Conservation (phyloP, 2,113 vertebrate species). For the Phylloscopus trochilus region DNA sequence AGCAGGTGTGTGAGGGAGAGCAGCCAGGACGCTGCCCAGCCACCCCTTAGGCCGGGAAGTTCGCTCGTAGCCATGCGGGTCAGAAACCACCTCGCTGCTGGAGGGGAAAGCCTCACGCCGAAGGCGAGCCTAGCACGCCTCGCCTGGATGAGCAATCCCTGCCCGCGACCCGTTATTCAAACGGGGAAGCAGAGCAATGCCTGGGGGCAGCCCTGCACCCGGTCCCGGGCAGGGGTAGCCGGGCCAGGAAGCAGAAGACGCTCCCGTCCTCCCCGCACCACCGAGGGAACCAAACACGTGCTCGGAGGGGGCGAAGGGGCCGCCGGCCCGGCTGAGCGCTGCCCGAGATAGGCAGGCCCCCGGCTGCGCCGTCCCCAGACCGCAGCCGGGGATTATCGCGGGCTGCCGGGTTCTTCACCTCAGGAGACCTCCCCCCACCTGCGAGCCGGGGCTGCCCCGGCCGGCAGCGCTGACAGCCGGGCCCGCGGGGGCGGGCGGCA, state of each 20-base stretch:
- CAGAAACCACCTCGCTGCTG: not conserved
- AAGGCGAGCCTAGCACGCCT: not conserved
- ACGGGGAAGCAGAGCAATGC: not conserved
- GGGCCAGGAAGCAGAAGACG: no score
- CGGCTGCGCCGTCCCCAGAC: not conserved
- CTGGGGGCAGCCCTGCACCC: not conserved
- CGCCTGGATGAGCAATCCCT: not conserved
- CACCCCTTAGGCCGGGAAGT: not conserved
- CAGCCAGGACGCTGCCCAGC: not conserved
- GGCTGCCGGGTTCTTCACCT: not conserved
- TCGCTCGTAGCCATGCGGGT: not conserved
- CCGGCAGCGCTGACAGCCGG: not conserved
- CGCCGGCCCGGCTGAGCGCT: not conserved
- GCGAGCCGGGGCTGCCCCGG: not conserved
- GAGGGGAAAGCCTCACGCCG: not conserved
- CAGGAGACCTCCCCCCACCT: not conserved
- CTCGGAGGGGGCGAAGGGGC: not conserved
- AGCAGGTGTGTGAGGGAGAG: fast-evolving
- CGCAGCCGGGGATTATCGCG: not conserved
- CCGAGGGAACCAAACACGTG: not conserved
- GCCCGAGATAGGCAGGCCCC: not conserved
- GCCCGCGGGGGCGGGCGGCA: not conserved
- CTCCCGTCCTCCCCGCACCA: not conserved
- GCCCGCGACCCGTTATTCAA: slow-evolving; percentile 12
- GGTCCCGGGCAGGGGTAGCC: no score